A percentile compares a stretch with the other conserved stretches of the same genome.
These are phyloP conservation scores for Protula sp. DNA, from an alignment of 2,888 invertebrate genomes.

Conservation along the genomic window DNA sequence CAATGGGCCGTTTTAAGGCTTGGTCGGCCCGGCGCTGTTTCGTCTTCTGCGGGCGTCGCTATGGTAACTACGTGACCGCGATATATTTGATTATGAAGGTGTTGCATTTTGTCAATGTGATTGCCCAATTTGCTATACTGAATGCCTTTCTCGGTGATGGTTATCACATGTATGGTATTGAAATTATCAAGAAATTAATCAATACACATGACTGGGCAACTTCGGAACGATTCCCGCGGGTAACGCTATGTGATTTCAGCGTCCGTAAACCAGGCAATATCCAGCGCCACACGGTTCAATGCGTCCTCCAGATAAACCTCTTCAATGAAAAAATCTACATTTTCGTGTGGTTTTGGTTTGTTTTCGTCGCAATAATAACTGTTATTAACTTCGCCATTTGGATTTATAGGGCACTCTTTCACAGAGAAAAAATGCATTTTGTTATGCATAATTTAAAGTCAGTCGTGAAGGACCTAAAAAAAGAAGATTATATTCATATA, in stretches of 20 bases:
- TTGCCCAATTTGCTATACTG: conserved; percentile 55
- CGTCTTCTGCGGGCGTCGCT: conserved; percentile 46
- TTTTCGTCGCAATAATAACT: conserved; percentile 52
- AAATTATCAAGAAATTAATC: conserved; percentile 18
- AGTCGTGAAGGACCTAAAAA: too few species aligned
- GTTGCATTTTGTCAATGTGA: conserved; percentile 53
- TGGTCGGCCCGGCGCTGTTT: conserved; percentile 46
- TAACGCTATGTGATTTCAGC: conserved; percentile 25
- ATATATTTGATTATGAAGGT: conserved; percentile 55
- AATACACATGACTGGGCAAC: conserved; percentile 16
- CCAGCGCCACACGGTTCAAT: conserved; percentile 16
- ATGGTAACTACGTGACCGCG: conserved; percentile 51
- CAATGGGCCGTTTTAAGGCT: conserved; percentile 43
- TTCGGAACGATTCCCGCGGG: conserved; percentile 24
- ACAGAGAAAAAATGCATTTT: too few species aligned
- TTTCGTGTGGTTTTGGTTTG: conserved; percentile 57
- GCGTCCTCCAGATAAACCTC: too few species aligned
- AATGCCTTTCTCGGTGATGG: conserved; percentile 55
- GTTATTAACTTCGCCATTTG: conserved; percentile 52
- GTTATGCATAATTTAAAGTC: too few species aligned
- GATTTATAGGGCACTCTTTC: conserved; percentile 34
- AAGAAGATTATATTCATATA: conserved; percentile 41
- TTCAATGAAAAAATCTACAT: conserved; percentile 52
- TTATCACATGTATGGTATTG: conserved; percentile 24
- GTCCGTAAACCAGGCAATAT: conserved; percentile 17